Percentiles rank a stretch among this genome's conserved stretches.
Conservation (phyloP, 2,888 invertebrate species). For the Leptinotarsa rubiginosa region DNA sequence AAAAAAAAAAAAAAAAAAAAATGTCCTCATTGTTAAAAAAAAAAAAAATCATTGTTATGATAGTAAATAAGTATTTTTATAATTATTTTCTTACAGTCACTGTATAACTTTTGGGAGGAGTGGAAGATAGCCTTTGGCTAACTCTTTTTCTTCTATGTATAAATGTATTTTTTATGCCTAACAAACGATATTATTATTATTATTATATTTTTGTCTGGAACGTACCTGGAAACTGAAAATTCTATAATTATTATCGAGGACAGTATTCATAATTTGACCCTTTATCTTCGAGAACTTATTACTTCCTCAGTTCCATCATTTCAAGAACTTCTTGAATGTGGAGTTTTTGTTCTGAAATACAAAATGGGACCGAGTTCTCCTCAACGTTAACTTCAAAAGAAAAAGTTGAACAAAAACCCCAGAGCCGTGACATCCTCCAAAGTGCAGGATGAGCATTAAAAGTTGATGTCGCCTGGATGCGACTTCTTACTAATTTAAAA, state of each 20-base stretch:
- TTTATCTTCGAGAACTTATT: background rate
- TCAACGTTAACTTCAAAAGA: conserved; percentile 14
- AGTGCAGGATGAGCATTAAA: conserved; percentile 17
- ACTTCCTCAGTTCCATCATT: background rate
- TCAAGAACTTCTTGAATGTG: background rate
- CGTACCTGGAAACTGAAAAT: conserved; percentile 30
- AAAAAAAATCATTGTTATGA: too few relatives aligned
- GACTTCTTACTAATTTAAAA: conserved; percentile 33
- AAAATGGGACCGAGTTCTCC: background rate
- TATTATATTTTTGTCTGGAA: conserved; percentile 2
- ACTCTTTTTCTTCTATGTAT: too few relatives aligned
- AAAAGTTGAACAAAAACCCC: conserved; percentile 10
- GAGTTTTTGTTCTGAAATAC: background rate
- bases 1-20: too few relatives aligned
- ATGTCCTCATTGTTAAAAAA: too few relatives aligned
- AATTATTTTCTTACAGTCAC: too few relatives aligned
- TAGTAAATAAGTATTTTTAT: too few relatives aligned
- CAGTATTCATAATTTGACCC: background rate
- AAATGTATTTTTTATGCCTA: too few relatives aligned
- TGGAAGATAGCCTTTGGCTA: too few relatives aligned
- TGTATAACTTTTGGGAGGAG: too few relatives aligned
- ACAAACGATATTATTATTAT: too few relatives aligned
- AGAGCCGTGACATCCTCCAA: conserved; percentile 3
- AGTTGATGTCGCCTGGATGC: conserved; percentile 16
- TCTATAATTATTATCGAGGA: background rate